Base-by-base conservation (phyloP, 2,797 vertebrate species). In the Threskiornis aethiopicus region DNA sequence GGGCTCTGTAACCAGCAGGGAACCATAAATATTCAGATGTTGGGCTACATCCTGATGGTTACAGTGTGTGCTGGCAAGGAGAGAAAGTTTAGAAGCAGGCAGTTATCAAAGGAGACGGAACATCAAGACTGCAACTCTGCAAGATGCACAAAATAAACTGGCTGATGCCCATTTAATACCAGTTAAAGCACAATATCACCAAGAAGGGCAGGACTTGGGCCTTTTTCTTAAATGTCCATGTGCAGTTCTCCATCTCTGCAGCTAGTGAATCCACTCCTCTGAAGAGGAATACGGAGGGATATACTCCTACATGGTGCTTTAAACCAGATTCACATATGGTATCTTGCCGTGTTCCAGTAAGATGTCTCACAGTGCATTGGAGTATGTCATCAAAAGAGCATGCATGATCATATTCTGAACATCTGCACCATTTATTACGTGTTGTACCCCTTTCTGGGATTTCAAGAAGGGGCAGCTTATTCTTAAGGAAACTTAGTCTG, bases 1-100 rank as follows among this genome's bases (percentile, higher is more conserved):
- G 42, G 75, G 71, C 75, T 92, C 84, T 85, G 85, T 28, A 80
- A 67, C 82, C 89, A 96, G 94, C 84, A 96, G 94, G 84, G 84
- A 97, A 85, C 67, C 92, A 93, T 92, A 91, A 89, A 84, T 10
- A 86, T 77, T 84, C 94, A 97, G 94, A 97, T 96, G 96, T 0
- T 94, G 89, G 87, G 84, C 71, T 70, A 80, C 41, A 94, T 89
- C 67, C 87, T 91, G 84, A 97, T 93, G 71, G 91, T 84, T 96
- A 64, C 96, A 93, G 87, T 1, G 35, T 91, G 93, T 92, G 94
- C 87, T 94, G 92, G 92, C 96, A 93, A 89, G 26, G 49, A 89
- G 19, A 85, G 65, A 49, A 81, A 17, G 44, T 58, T 91, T 21
- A 85, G 87, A 58, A 85, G 82, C 75, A 66, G 57, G 25, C 72